These are phyloP conservation scores for Drosophila pachea DNA, from an alignment of 1,140 invertebrate species.

Conservation along the genomic window DNA sequence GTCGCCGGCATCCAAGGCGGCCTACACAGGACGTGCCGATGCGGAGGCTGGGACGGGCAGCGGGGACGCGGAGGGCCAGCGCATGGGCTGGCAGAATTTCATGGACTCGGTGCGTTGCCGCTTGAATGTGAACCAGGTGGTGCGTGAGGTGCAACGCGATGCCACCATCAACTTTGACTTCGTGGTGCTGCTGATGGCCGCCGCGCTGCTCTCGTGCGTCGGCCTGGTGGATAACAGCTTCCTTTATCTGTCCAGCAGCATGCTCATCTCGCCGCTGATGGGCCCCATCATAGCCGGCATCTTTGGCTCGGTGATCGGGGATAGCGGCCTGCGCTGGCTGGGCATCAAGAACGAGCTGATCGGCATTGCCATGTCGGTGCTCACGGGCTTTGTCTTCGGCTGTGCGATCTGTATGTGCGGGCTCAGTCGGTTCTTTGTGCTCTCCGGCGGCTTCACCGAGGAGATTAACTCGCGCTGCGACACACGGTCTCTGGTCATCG, in stretches of 20 bases:
- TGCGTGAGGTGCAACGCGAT: slow-evolving; percentile 82
- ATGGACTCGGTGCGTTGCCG: slow-evolving; percentile 82
- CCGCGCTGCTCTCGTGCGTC: slow-evolving; percentile 83
- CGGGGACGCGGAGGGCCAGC: slow-evolving; percentile 18
- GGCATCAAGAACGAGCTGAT: slow-evolving; percentile 83
- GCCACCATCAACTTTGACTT: slow-evolving; percentile 87
- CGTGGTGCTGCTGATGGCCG: slow-evolving; percentile 83
- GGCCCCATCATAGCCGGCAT: slow-evolving; percentile 87
- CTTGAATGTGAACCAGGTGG: slow-evolving; percentile 85
- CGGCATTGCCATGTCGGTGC: slow-evolving; percentile 82
- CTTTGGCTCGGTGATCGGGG: slow-evolving; percentile 85
- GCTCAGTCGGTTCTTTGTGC: slow-evolving; percentile 81
- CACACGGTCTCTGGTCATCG: slow-evolving; percentile 83
- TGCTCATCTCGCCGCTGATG: slow-evolving; percentile 89
- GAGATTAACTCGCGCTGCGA: slow-evolving; percentile 85
- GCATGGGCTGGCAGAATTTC: slow-evolving; percentile 80
- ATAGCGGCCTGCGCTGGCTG: slow-evolving; percentile 81
- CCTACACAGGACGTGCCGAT: not conserved
- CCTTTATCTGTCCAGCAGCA: slow-evolving; percentile 86
- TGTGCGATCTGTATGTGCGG: slow-evolving; percentile 80
- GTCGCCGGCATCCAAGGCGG: not conserved
- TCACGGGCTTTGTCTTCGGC: slow-evolving; percentile 84
- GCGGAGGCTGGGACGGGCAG: not conserved
- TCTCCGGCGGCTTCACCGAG: slow-evolving; percentile 82
- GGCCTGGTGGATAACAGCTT: slow-evolving; percentile 89